Conservation (phyloP, 1,140 invertebrate species). For the Orchesella cincta region DNA sequence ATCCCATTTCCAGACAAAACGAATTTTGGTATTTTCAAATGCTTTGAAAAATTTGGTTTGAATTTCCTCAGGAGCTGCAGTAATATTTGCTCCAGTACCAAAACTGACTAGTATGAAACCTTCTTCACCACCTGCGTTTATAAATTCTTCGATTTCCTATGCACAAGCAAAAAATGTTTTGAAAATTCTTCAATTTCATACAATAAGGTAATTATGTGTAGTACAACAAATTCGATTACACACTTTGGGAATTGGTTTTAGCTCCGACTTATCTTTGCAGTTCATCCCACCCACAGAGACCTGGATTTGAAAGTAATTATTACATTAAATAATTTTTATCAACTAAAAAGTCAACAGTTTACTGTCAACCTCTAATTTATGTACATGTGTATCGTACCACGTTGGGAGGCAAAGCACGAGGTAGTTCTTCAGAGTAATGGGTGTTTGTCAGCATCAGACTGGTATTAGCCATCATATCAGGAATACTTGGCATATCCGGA, state of each 20-base stretch:
- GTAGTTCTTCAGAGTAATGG: conserved; percentile 60
- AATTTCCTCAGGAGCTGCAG: conserved; percentile 34
- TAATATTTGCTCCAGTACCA: conserved; percentile 30
- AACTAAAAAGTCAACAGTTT: too few species aligned
- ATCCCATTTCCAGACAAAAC: conserved; percentile 51
- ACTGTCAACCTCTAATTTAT: too few species aligned
- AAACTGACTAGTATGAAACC: conserved; percentile 45
- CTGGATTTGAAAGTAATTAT: too few species aligned
- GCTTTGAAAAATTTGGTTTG: conserved; percentile 38
- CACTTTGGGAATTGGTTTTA: conserved; percentile 34
- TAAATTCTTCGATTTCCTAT: conserved; percentile 40
- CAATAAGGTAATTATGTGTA: too few species aligned
- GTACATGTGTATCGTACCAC: too few species aligned
- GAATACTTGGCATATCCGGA: conserved; percentile 43
- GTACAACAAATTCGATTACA: background rate
- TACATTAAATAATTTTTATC: too few species aligned
- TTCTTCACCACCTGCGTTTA: conserved; percentile 30
- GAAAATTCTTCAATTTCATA: too few species aligned
- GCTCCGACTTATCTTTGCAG: conserved; percentile 39
- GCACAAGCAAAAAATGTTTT: too few species aligned
- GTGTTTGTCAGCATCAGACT: conserved; percentile 62
- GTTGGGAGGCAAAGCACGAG: conserved; percentile 60
- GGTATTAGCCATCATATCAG: conserved; percentile 48
- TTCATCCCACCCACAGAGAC: conserved; percentile 39
- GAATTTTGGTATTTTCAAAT: conserved; percentile 19